Evolutionary conservation across 2,797 vertebrate species (phyloP).

Genomic region (Adelosebastes latens): DNA sequence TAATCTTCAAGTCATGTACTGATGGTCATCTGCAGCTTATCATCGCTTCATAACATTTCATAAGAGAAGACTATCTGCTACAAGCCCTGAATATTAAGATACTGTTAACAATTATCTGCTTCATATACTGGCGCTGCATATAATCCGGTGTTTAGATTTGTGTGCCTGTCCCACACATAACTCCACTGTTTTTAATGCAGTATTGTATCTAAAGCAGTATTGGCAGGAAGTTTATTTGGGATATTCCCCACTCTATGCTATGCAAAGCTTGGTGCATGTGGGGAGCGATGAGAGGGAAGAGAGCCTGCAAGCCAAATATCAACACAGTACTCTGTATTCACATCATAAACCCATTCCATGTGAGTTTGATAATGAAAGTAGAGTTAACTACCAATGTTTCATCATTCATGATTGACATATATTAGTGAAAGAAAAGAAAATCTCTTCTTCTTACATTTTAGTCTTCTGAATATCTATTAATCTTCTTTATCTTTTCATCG

Average conservation of each 20-base stretch:
- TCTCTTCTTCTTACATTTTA: background rate
- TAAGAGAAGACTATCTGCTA: background rate
- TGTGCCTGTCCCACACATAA: background rate
- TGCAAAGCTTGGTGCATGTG: background rate
- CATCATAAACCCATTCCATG: background rate
- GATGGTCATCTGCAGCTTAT: slow-evolving; percentile 8
- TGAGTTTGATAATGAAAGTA: background rate
- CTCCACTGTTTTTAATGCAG: background rate
- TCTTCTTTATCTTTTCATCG: background rate
- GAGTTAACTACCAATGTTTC: background rate
- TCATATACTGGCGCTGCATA: background rate
- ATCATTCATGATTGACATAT: background rate
- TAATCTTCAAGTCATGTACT: background rate
- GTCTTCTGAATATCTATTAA: too few relatives aligned
- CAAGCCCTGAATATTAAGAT: background rate
- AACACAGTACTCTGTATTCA: background rate
- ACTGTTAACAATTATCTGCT: background rate
- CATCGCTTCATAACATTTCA: background rate
- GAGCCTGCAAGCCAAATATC: background rate
- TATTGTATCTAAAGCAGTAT: background rate
- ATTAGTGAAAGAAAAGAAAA: background rate
- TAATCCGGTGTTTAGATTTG: background rate
- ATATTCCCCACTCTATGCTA: background rate
- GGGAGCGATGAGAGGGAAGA: background rate
- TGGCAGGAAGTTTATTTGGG: background rate